These are phyloP conservation scores for Falco naumanni DNA, from an alignment of 2,797 vertebrate species.

Conservation along the genomic window DNA sequence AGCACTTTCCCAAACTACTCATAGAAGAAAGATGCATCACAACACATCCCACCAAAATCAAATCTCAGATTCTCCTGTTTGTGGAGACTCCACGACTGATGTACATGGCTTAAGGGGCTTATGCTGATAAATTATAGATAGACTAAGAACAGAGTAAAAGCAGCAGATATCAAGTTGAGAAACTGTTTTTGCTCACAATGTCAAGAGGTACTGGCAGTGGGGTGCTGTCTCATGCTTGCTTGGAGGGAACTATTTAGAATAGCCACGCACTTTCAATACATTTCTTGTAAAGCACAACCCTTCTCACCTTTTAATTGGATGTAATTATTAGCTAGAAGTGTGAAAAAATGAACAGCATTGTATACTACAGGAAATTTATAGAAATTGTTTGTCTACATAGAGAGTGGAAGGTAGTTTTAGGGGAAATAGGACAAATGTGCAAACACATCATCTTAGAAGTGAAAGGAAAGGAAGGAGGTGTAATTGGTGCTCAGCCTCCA, in stretches of 20 bases:
- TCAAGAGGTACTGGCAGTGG: background rate
- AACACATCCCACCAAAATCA: background rate
- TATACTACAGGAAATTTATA: background rate
- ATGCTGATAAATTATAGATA: background rate
- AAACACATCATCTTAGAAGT: background rate
- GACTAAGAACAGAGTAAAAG: background rate
- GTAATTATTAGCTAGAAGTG: background rate
- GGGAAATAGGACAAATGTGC: background rate
- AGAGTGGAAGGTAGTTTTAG: background rate
- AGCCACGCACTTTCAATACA: background rate
- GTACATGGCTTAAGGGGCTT: background rate
- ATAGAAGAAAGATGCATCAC: background rate
- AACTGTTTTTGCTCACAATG: background rate
- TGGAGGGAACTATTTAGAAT: background rate
- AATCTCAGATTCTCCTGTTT: background rate
- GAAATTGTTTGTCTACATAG: background rate
- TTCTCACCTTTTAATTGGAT: background rate
- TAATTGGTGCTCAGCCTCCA: background rate
- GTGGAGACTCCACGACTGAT: background rate
- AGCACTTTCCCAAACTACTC: background rate
- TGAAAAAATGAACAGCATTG: rapidly evolving
- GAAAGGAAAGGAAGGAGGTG: background rate
- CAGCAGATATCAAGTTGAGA: background rate
- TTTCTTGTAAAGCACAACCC: background rate
- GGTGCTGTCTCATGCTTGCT: background rate